phyloP scores from a whole-genome alignment of 2,113 vertebrate species.

The Calypte anna region DNA sequence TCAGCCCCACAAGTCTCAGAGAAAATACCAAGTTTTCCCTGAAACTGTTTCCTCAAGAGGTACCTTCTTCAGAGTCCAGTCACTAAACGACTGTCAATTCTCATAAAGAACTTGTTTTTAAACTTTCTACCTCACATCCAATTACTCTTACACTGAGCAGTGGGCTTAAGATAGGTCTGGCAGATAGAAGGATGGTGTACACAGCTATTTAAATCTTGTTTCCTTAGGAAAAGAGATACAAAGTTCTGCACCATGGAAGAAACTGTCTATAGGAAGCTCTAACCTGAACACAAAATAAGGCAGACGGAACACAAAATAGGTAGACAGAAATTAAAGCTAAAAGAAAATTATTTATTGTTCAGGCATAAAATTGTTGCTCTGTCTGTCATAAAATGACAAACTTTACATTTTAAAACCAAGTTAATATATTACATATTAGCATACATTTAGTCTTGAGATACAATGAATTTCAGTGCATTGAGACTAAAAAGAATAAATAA shows the following conservation, averaged over 20 bases:
- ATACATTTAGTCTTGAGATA: not conserved
- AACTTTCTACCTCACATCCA: not conserved
- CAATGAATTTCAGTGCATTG: not conserved
- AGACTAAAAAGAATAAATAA: not conserved
- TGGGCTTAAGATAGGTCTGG: not conserved
- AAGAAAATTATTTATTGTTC: slow-evolving; percentile 14
- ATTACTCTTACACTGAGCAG: not conserved
- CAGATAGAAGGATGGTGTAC: not conserved
- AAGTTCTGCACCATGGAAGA: not conserved
- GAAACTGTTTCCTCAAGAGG: not conserved
- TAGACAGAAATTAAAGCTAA: not conserved
- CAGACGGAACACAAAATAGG: not conserved
- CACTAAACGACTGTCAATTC: not conserved
- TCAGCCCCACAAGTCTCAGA: not conserved
- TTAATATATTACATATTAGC: not conserved
- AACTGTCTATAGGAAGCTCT: not conserved
- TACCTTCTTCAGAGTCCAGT: not conserved
- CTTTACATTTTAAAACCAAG: not conserved
- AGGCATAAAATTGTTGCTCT: not conserved
- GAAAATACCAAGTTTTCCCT: not conserved
- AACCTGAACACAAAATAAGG: not conserved
- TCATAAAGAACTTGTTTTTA: not conserved
- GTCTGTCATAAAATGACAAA: not conserved
- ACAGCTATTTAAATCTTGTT: not conserved
- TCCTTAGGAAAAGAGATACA: not conserved